phyloP scores from a whole-genome alignment of 2,113 vertebrate species.

The Mugil cephalus region DNA sequence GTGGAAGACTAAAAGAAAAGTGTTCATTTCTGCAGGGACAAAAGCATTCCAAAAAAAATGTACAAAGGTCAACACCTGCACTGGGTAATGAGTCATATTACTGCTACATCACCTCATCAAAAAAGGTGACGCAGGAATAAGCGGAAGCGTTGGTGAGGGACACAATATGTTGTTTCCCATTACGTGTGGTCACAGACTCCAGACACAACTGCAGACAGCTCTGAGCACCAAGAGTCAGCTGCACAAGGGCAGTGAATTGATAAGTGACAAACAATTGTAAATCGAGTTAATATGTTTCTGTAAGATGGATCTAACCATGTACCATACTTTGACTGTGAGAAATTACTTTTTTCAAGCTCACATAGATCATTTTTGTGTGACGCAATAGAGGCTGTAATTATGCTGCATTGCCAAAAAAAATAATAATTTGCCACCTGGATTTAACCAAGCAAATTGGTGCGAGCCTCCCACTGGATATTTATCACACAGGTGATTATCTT shows the following conservation, averaged over 20 bases:
- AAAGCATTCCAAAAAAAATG: constrained; percentile 20
- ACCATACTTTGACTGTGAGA: too few species aligned
- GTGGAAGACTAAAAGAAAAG: constrained; percentile 23
- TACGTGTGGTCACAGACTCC: neutral
- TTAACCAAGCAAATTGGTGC: too few species aligned
- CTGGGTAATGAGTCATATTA: constrained; percentile 39
- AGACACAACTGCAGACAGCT: constrained; percentile 46
- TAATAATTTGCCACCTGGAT: too few species aligned
- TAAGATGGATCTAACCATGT: neutral
- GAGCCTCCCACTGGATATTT: too few species aligned
- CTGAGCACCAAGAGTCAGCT: constrained; percentile 11
- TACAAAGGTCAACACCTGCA: constrained; percentile 42
- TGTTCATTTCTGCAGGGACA: constrained; percentile 25
- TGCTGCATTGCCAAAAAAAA: too few species aligned
- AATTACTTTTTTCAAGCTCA: too few species aligned
- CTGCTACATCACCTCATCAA: constrained; percentile 54
- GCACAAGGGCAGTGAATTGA: constrained; percentile 17
- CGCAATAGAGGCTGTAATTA: too few species aligned
- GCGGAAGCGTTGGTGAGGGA: constrained; percentile 40
- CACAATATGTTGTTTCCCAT: constrained; percentile 37
- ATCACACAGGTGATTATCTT: too few species aligned
- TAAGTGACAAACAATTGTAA: constrained; percentile 2
- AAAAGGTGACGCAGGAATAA: constrained; percentile 22
- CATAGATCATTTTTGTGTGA: too few species aligned
- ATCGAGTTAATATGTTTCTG: neutral